Evolutionary conservation across 2,888 invertebrate species (phyloP).

Genomic region (Brachypalpus laphriformis): DNA sequence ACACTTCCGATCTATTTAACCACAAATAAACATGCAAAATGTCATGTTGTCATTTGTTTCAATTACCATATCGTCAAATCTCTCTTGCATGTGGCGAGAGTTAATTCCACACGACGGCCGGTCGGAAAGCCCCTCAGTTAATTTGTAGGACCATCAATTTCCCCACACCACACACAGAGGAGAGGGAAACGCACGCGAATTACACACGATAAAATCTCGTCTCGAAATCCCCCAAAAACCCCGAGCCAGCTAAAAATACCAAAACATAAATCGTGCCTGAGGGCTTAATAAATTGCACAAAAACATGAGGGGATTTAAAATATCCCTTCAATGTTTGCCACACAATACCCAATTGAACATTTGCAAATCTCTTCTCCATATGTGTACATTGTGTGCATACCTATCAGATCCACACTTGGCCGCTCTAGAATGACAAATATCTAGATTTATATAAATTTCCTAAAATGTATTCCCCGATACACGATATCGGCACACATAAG

Average conservation of each 20-base stretch:
- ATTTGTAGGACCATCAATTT: constrained; percentile 53
- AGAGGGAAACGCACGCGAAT: constrained; percentile 18
- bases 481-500: background rate
- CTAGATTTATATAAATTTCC: constrained; percentile 57
- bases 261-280: constrained; percentile 52
- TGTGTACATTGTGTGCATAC: constrained; percentile 14
- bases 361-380: constrained; percentile 27
- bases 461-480: constrained; percentile 7
- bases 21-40: constrained; percentile 60
- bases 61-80: constrained; percentile 71
- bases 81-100: constrained; percentile 13
- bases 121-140: background rate
- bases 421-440: constrained; percentile 56
- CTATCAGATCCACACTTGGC: constrained; percentile 22
- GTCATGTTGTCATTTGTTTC: constrained; percentile 71
- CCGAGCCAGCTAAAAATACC: background rate
- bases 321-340: constrained; percentile 38
- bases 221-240: constrained; percentile 4
- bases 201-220: constrained; percentile 52
- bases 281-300: constrained; percentile 51
- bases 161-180: constrained; percentile 3
- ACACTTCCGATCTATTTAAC: constrained; percentile 30
- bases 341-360: constrained; percentile 50
- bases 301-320: constrained; percentile 29
- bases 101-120: constrained; percentile 19